A percentile compares a stretch with the other conserved stretches of the same genome.
Conservation (phyloP, 2,113 vertebrate genomes). For the Theristicus caerulescens region DNA sequence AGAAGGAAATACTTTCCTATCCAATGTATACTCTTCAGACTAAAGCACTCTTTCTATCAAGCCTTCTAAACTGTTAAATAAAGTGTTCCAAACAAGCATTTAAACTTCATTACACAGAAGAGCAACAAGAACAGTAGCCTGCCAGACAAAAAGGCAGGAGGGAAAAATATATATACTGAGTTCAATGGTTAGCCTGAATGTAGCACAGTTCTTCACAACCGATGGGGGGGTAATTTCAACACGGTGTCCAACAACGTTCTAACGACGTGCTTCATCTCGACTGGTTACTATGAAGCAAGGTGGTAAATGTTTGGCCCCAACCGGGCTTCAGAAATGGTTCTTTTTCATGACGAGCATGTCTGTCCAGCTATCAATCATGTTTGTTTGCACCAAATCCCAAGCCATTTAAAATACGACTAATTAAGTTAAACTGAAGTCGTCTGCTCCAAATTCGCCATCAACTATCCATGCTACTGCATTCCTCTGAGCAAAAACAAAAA, state of each 20-base stretch:
- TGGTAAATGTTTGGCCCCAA: constrained; percentile 84
- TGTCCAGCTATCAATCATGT: constrained; percentile 86
- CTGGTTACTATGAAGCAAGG: constrained; percentile 89
- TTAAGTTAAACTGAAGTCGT: constrained; percentile 87
- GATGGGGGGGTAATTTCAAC: constrained; percentile 82
- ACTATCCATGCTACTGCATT: constrained; percentile 98
- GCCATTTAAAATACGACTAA: constrained; percentile 88
- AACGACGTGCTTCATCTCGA: constrained; percentile 83
- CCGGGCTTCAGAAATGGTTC: constrained; percentile 84
- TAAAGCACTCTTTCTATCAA: constrained; percentile 92
- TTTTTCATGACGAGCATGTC: constrained; percentile 85
- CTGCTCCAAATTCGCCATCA: constrained; percentile 91
- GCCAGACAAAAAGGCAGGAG: constrained; percentile 82
- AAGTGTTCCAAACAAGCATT: constrained; percentile 91
- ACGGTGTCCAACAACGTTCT: constrained; percentile 84
- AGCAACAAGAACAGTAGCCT: constrained; percentile 84
- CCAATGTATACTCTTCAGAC: constrained; percentile 87
- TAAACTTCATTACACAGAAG: constrained; percentile 89
- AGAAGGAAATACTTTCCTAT: constrained; percentile 83
- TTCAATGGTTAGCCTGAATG: constrained; percentile 87
- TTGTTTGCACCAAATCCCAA: constrained; percentile 87
- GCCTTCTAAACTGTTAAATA: constrained; percentile 95
- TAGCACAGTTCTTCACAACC: constrained; percentile 88
- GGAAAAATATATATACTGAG: constrained; percentile 85
- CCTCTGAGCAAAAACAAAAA: constrained; percentile 77